Conservation (phyloP, 1,140 invertebrate genomes). For the Ostrea denselamellosa region DNA sequence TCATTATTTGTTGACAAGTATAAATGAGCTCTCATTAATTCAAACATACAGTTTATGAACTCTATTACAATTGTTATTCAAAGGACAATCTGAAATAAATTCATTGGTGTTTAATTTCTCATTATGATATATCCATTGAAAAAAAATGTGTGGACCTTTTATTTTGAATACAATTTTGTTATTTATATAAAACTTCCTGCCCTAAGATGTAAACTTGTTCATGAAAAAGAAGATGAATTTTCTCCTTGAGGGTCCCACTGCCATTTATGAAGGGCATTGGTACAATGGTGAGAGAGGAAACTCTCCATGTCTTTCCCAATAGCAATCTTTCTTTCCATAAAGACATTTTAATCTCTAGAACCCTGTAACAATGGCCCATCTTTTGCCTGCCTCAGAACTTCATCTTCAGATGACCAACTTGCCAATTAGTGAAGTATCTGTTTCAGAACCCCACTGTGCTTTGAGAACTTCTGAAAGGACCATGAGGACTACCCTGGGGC, state of each 20-base stretch:
- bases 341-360: background rate
- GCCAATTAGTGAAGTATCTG: constrained; percentile 37
- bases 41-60: constrained; percentile 1
- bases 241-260: background rate
- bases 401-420: background rate
- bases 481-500: background rate
- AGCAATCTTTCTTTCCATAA: background rate
- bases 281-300: background rate
- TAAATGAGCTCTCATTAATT: background rate
- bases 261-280: background rate
- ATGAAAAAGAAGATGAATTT: background rate
- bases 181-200: background rate
- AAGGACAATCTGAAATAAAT: background rate
- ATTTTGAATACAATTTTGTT: background rate
- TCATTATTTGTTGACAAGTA: constrained; percentile 2
- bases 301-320: background rate
- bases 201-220: constrained; percentile 5
- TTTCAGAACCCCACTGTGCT: constrained; percentile 20
- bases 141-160: background rate
- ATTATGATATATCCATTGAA: background rate
- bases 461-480: background rate
- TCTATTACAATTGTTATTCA: background rate
- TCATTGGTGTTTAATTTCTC: background rate
- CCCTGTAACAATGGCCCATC: constrained; percentile 18
- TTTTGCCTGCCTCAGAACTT: constrained; percentile 5